Evolutionary conservation across 1,140 invertebrate genomes (phyloP), one percentile per base, ranked within the genome.

Genomic region (Trachymyrmex septentrionalis): DNA sequence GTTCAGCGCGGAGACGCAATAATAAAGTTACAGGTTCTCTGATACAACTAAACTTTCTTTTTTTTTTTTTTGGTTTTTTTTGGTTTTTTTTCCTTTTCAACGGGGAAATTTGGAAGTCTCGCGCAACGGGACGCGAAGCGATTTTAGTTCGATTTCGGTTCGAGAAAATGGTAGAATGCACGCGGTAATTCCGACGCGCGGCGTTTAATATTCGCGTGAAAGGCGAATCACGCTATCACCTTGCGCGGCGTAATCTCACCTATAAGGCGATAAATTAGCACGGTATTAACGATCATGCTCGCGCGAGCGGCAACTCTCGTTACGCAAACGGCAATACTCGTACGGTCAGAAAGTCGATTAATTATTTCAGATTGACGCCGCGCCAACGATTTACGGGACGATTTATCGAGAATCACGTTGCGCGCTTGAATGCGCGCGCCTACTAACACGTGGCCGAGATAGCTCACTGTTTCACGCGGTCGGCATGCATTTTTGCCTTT

Each of bases 321-420:
- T 87, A 73, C 64, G 88, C 85, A 61, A 86, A 50, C 77, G 50
- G 66, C 53, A 64, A 85, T 85, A 53, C 82, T 85, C 50, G 59
- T 34, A 30, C 55, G 30, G 14, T 38, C 87, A 44, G 5, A 59
- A 44, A 71, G 69, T 75, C 88, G 84, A 90, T 90, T 90, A 90
- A 90, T 90, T 90, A 90, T 90, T 71, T 78, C 72, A 55, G 87
- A 90, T 87, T 87, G 88, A 89, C 59, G 77, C 69, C 69, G 38
- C 24, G 34, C 73, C 76, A 73, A 87, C 76, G 73, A 89, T 89
- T 89, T 89, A 84, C 87, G 78, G 63, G 85, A 63, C 85, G 88
- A 71, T 80, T 86, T 86, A 88, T 88, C 87, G 57, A 10, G 82
- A 59, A 84, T 84, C 80, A 48, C 50, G 63, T 59, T 89, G 71